Evolutionary conservation across 2,113 vertebrate genomes (phyloP).

Genomic region (Lagopus muta): DNA sequence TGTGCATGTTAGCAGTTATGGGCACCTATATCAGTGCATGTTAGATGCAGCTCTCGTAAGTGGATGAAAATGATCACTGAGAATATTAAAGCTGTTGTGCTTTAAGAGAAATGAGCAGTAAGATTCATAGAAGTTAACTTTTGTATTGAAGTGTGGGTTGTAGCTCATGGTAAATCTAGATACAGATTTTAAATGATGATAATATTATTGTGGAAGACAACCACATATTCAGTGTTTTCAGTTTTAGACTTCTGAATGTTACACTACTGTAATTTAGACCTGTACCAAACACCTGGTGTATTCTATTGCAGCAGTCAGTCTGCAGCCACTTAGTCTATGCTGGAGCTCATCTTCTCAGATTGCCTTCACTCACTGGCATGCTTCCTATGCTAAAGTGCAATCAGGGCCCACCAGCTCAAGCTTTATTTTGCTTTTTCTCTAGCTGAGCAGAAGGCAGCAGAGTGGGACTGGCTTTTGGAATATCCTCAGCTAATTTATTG

Average conservation of each 20-base stretch:
- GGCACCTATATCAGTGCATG: rapidly evolving
- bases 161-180: not conserved
- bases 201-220: not conserved
- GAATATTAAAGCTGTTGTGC: not conserved
- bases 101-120: not conserved
- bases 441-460: not conserved
- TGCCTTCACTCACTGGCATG: not conserved
- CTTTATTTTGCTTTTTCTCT: not conserved
- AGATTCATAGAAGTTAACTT: not conserved
- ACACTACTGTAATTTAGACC: not conserved
- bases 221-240: not conserved
- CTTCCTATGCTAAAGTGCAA: not conserved
- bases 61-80: not conserved
- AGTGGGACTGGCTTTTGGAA: not conserved
- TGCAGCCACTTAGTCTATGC: not conserved
- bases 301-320: not conserved
- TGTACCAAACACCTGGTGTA: rapidly evolving
- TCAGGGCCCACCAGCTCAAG: not conserved
- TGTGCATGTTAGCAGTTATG: not conserved
- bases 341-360: not conserved
- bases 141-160: not conserved
- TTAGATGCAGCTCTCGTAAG: not conserved
- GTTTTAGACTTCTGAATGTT: not conserved
- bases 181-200: not conserved
- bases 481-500: not conserved